Base-by-base conservation (phyloP, 2,888 invertebrate species). In the Atethmia centrago region DNA sequence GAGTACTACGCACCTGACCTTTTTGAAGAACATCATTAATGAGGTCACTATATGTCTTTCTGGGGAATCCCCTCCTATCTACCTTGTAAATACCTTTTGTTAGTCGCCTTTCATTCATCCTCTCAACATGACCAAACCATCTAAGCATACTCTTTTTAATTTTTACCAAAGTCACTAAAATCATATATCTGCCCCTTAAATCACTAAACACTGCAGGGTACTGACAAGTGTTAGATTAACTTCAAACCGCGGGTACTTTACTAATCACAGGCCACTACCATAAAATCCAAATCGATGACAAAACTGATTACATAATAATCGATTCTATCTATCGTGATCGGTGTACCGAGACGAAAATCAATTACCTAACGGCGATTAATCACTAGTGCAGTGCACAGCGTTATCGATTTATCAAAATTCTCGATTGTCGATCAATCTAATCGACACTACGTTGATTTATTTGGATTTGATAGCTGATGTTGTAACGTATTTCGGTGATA, bases 341-440 rank as follows among this genome's bases (percentile, higher is more conserved):
- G 75, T 80, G 79, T 85, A 80, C 84, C 77, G 77, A 73, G 71
- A 80, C 86, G 69, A 80, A 84, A 86, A 90, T 90, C 90, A 88
- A 90, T 90, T 88, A 90, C 85, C 84, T 83, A 79, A 67, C 77
- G 82, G 83, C 89, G 74, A 91, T 91, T 90, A 89, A 91, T 91
- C 90, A 90, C 89, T 87, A 84, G 80, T 85, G 82, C 84, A 84
- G 84, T 80, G 79, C 80, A 78, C 76, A 79, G 74, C 69, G 75
- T 82, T 69, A 88, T 86, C 88, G 88, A 91, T 90, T 88, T 85
- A 90, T 91, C 90, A 90, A 89, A 88, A 85, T 79, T 79, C 86
- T 86, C 84, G 86, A 88, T 88, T 90, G 90, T 87, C 90, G 83
- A 91, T 90, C 91, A 88, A 86, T 83, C 90, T 79, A 83, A 75